A percentile compares a stretch with the other conserved stretches of the same genome.
These are phyloP conservation scores for Synchiropus splendidus DNA, from an alignment of 2,113 vertebrate genomes.

Conservation along the genomic window DNA sequence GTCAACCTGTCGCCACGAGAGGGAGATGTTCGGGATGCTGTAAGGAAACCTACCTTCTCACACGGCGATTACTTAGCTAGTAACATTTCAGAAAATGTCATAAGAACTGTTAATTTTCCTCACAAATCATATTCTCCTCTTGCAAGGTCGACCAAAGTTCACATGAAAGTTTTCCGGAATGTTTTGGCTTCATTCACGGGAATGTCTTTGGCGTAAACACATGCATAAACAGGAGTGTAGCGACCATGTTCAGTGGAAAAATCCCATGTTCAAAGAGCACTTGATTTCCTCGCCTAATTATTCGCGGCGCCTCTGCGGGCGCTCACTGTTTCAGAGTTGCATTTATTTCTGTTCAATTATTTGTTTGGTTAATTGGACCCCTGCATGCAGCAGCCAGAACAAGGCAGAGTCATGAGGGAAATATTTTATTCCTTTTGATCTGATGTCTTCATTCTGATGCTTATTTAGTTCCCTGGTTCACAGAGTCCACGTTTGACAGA, in stretches of 20 bases:
- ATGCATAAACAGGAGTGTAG: constrained; percentile 48
- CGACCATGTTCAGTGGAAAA: constrained; percentile 46
- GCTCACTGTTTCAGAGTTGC: constrained; percentile 48
- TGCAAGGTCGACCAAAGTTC: too few species aligned
- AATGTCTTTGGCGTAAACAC: constrained; percentile 37
- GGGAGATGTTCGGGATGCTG: constrained; percentile 72
- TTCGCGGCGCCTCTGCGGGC: constrained; percentile 39
- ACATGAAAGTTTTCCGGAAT: constrained; percentile 4
- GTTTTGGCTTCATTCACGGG: constrained; percentile 22
- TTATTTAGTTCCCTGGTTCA: constrained; percentile 49
- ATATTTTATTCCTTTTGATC: constrained; percentile 64
- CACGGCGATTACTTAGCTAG: too few species aligned
- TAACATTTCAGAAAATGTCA: too few species aligned
- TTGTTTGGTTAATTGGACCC: constrained; percentile 63
- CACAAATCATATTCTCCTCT: too few species aligned
- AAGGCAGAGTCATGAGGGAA: constrained; percentile 53
- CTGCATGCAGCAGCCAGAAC: constrained; percentile 45
- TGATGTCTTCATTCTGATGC: constrained; percentile 57
- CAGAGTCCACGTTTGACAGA: constrained; percentile 54
- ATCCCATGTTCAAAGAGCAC: constrained; percentile 57
- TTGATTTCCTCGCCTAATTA: constrained; percentile 48
- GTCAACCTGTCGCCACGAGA: constrained; percentile 78
- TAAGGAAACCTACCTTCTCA: constrained; percentile 69
- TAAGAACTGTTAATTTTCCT: background rate
- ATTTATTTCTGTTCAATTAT: constrained; percentile 68